Percentiles rank a stretch among this genome's conserved stretches.
Conservation (phyloP, 2,113 vertebrate genomes). For the Nerophis ophidion region DNA sequence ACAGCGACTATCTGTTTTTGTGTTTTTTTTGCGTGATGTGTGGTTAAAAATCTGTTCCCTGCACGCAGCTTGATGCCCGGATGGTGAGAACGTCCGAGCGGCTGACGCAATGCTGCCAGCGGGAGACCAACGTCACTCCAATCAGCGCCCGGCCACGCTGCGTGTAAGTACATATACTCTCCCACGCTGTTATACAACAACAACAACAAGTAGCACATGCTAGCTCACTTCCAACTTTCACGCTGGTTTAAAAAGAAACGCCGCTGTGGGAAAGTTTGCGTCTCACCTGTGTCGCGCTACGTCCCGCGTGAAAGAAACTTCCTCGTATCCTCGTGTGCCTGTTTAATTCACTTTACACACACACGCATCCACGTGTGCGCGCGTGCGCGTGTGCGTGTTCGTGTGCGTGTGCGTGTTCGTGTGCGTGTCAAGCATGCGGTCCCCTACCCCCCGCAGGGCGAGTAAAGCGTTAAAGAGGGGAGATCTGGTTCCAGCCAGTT, state of each 20-base stretch:
- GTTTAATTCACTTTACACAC: not conserved
- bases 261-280: not conserved
- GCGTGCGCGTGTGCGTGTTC: too few relatives aligned
- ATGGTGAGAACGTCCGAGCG: not conserved
- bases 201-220: too few relatives aligned
- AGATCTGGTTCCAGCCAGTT: constrained; percentile 49
- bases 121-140: not conserved
- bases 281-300: constrained; percentile 32
- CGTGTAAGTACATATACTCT: constrained; percentile 8
- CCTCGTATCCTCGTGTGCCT: not conserved
- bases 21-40: too few relatives aligned
- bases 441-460: not conserved
- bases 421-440: not conserved
- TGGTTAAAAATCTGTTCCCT: too few relatives aligned
- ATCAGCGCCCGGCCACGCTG: not conserved
- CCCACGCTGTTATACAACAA: not conserved
- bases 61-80: not conserved
- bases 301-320: not conserved
- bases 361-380: not conserved
- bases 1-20: too few relatives aligned
- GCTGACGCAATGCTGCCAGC: constrained; percentile 24
- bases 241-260: not conserved
- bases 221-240: not conserved
- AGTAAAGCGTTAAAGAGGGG: constrained; percentile 7
- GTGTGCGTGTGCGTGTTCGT: not conserved